phyloP scores from a whole-genome alignment of 2,797 vertebrate genomes.

The Pempheris klunzingeri region DNA sequence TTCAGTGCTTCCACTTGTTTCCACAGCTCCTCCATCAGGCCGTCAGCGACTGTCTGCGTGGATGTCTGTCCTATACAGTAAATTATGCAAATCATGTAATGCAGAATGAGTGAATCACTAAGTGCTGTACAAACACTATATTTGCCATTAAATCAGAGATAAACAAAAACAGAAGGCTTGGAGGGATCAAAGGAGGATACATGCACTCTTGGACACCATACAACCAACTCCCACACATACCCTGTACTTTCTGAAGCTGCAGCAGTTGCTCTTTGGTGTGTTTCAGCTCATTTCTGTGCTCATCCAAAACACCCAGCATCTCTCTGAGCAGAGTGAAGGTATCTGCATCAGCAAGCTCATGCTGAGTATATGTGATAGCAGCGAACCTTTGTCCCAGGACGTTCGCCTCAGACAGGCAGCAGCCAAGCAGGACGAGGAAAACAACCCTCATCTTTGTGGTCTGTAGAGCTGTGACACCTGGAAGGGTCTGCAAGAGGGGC shows the following conservation, averaged over 20 bases:
- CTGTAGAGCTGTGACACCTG: slow-evolving; percentile 5
- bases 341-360: slow-evolving; percentile 37
- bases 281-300: slow-evolving; percentile 52
- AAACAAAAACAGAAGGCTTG: not conserved
- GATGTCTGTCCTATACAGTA: not conserved
- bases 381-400: slow-evolving; percentile 47
- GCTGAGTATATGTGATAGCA: slow-evolving; percentile 30
- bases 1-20: slow-evolving; percentile 22
- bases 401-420: slow-evolving; percentile 44
- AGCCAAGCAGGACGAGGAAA: slow-evolving; percentile 48
- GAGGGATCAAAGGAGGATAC: not conserved
- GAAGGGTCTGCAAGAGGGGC: not conserved
- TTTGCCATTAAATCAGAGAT: not conserved
- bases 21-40: slow-evolving; percentile 11
- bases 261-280: slow-evolving; percentile 39
- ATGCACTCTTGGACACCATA: no score
- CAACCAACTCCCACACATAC: slow-evolving; percentile 1
- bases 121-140: not conserved
- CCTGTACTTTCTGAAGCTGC: slow-evolving; percentile 30
- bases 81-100: not conserved
- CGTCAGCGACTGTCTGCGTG: not conserved
- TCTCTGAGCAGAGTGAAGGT: slow-evolving; percentile 41
- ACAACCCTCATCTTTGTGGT: slow-evolving; percentile 35
- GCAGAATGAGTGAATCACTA: not conserved
- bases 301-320: slow-evolving; percentile 42